These are phyloP conservation scores for Himantopus leucocephalus DNA, from an alignment of 2,113 vertebrate genomes.

Conservation along the genomic window DNA sequence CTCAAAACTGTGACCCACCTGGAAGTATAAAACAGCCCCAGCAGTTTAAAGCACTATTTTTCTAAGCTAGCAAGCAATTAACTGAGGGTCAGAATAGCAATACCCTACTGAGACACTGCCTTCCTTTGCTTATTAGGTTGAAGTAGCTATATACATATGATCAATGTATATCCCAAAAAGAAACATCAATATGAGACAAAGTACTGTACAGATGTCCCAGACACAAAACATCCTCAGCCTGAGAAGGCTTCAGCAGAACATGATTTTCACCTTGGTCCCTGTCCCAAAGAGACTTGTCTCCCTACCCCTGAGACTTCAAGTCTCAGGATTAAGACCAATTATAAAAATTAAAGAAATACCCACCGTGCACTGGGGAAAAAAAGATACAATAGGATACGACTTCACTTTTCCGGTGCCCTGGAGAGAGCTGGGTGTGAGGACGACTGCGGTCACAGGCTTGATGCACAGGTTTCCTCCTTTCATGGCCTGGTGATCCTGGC, in stretches of 20 bases:
- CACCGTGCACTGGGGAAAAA: background rate
- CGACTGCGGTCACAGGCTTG: rapidly evolving
- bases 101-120: background rate
- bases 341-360: background rate
- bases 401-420: background rate
- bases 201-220: background rate
- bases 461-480: background rate
- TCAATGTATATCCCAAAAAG: background rate
- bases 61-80: background rate
- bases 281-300: background rate
- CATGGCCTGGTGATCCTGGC: too few relatives aligned
- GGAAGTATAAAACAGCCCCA: background rate
- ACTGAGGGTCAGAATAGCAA: background rate
- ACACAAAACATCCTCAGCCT: background rate
- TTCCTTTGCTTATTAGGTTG: background rate
- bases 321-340: background rate
- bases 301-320: background rate
- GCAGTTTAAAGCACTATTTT: background rate
- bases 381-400: background rate
- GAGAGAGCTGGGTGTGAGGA: background rate
- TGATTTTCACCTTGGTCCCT: background rate
- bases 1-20: background rate
- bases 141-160: background rate
- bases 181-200: background rate
- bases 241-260: background rate